Conservation (phyloP, 2,113 vertebrate genomes). For the Microcebus lehilahytsara region DNA sequence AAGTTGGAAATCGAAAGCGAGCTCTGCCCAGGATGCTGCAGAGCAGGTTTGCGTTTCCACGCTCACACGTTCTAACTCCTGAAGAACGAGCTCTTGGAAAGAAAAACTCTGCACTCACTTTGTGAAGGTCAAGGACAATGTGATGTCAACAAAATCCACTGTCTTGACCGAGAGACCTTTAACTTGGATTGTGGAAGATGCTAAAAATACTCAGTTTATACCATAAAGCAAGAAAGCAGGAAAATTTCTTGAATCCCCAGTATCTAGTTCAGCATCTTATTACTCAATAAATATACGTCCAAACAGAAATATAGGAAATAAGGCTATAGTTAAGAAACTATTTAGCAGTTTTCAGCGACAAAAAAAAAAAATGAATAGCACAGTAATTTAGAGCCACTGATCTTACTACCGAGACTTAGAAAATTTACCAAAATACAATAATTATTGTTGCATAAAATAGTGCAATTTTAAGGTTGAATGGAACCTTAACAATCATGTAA, state of each 20-base stretch:
- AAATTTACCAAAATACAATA: background rate
- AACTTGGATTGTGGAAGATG: background rate
- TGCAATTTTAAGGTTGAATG: background rate
- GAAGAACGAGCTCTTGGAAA: background rate
- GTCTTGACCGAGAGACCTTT: background rate
- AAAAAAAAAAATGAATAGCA: background rate
- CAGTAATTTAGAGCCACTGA: background rate
- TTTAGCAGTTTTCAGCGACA: background rate
- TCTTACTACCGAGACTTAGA: background rate
- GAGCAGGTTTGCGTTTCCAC: background rate
- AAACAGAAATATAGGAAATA: background rate
- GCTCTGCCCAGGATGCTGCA: background rate
- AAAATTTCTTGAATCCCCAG: background rate
- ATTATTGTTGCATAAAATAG: background rate
- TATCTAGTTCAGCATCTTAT: background rate
- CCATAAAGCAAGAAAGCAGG: background rate
- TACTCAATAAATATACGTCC: background rate
- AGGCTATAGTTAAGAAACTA: background rate
- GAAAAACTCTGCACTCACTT: background rate
- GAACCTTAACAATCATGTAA: background rate
- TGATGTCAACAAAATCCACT: background rate
- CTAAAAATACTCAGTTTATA: background rate
- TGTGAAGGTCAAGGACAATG: background rate
- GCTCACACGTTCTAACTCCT: background rate
- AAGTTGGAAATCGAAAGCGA: background rate